Base-by-base conservation (phyloP, 2,113 vertebrate species). In the Chascanopsetta lugubris region DNA sequence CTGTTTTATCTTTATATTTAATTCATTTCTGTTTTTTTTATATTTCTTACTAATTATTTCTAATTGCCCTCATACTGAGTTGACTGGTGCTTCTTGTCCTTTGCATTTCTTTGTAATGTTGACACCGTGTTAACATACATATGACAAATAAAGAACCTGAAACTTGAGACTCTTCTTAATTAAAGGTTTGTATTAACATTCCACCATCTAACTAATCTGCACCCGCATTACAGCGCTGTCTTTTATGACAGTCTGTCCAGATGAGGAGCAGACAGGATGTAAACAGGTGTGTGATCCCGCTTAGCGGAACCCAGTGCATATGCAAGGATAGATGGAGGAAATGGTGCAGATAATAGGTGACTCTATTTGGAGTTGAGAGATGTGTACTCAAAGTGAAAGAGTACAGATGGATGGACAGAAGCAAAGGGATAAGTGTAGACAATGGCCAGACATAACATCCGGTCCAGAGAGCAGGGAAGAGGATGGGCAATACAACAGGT, bases 381-480 rank as follows among this genome's bases (percentile, higher is more conserved):
- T 32, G 22, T 66, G 60, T 66, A 80, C 83, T 80, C 76, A 77
- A 82, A 68, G 85, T 69, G 75, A 82, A 62, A 73, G 82, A 82
- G 82, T 71, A 80, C 69, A 72, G 85, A 85, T 82, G 84, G 85
- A 82, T 85, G 78, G 71, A 75, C 72, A 62, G 53, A 48, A 79
- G 80, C 72, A 42, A 65, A 34, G 26, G 80, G 70, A 85, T 68
- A 71, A 88, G 70, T 82, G 79, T 80, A 87, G 87, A 88, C 89
- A 89, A 89, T 88, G 73, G 77, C 68, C 53, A 71, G 76, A 85
- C 83, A 87, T 89, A 85, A 85, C 88, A 87, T 86, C 83, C 47
- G 71, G 66, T 42, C 48, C 49, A 83, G 77, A 55, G 75, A 63
- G 79, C 61, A 51, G 49, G 40, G 25, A 63, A 20, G 62, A 60